Base-by-base conservation (phyloP, 2,113 vertebrate species). In the Thomomys bottae region DNA sequence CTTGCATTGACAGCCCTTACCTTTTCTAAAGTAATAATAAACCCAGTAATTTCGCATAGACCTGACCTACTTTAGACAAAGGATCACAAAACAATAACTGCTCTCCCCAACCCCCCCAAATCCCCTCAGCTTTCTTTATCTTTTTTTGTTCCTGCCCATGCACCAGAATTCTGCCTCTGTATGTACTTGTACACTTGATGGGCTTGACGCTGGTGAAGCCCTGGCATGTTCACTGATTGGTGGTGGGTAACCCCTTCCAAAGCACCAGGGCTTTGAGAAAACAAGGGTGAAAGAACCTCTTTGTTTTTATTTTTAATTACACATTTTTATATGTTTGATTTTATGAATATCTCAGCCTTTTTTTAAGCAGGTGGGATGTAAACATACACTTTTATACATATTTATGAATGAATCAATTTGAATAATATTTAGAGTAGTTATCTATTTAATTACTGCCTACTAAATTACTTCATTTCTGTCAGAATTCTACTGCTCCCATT, bases 21-120 rank as follows among this genome's bases (percentile, higher is more conserved):
- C 49, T 83, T 89, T 94, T 84, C n/a, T 81, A 54, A 86, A 92
- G 88, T 54, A 92, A 92, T 66, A 28, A 72, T 70, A 94, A 90
- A 94, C 82, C 87, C 88, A 93, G 0, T 61, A 88, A 94, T 92
- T 84, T 83, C 12, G 59, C 83, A 92, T 68, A 95, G 78, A 84
- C 66, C 63, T 94, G 92, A 94, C 94, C 90, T 94, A 95, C 93
- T 96, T 96, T 84, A 91, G 93, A 94, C 93, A 94, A 90, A 85
- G 82, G 88, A 89, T 15, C 49, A 54, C 49, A 54, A 54, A 54
- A 54, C 49, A 54, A 54, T 11, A 45, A 45, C 49, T 17, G 4
- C 17, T 15, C 49, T 0, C 49, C 17, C 45, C 45, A 49, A 49
- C 45, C 49, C 49, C 49, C 49, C 49, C 14, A 17, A 54, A 15